Percentiles rank a stretch among this genome's conserved stretches.
These are phyloP conservation scores for Donacobius atricapilla DNA, from an alignment of 2,113 vertebrate species.

Conservation along the genomic window DNA sequence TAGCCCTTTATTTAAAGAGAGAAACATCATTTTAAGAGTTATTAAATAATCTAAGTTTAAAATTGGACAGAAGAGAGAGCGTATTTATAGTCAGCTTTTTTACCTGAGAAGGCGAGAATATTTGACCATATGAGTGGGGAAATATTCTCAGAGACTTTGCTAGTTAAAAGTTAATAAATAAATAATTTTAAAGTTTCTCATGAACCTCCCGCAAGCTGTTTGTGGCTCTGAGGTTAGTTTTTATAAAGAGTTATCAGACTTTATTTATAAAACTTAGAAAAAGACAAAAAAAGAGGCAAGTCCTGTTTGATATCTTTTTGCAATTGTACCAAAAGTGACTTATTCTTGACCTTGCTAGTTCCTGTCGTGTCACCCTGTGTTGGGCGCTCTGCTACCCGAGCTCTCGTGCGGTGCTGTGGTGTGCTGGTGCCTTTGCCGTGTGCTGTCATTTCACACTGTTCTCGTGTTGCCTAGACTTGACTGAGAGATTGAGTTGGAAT, in stretches of 20 bases:
- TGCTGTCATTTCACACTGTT: constrained; percentile 48
- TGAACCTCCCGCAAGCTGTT: constrained; percentile 85
- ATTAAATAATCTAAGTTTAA: constrained; percentile 81
- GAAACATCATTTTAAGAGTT: constrained; percentile 77
- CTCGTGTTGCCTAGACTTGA: not conserved
- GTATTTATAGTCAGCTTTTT: constrained; percentile 77
- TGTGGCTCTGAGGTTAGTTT: constrained; percentile 90
- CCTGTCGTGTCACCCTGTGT: constrained; percentile 60
- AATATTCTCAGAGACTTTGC: constrained; percentile 87
- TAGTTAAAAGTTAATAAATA: constrained; percentile 74
- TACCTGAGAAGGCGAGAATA: constrained; percentile 75
- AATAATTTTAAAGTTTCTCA: constrained; percentile 81
- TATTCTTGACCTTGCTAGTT: constrained; percentile 85
- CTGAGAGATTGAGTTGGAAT: not conserved
- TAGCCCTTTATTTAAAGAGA: constrained; percentile 81
- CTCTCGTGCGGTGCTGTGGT: constrained; percentile 47
- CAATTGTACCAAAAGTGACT: constrained; percentile 99
- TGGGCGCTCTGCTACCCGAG: constrained; percentile 30
- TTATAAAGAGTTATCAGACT: constrained; percentile 90
- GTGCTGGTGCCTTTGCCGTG: constrained; percentile 72
- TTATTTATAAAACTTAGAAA: constrained; percentile 91
- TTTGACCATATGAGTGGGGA: constrained; percentile 78
- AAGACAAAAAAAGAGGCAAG: constrained; percentile 75
- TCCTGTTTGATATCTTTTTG: constrained; percentile 92
- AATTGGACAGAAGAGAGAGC: constrained; percentile 69